These are phyloP conservation scores for Coregonus suidteri DNA, from an alignment of 2,797 vertebrate genomes.

Conservation along the genomic window DNA sequence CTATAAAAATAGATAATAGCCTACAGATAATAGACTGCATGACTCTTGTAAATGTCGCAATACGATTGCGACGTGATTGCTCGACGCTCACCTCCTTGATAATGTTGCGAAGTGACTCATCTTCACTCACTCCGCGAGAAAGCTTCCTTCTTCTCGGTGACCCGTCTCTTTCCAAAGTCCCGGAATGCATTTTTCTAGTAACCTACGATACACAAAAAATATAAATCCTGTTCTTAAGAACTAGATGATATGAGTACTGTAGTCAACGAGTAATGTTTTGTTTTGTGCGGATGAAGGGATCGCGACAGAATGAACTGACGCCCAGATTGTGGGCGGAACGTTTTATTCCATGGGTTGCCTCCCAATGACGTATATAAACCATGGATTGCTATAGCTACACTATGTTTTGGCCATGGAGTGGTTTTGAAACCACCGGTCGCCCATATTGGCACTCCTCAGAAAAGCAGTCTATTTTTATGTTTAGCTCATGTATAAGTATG, in stretches of 20 bases:
- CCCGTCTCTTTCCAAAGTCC: constrained; percentile 59
- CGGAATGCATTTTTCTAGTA: constrained; percentile 68
- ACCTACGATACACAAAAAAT: neutral
- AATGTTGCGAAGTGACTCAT: constrained; percentile 77
- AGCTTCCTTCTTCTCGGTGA: constrained; percentile 72
- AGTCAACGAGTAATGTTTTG: neutral
- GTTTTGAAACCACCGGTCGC: no score
- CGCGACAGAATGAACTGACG: constrained; percentile 23
- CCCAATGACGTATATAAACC: no score
- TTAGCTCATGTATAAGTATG: no score
- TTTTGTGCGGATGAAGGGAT: neutral
- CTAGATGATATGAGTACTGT: constrained; percentile 18
- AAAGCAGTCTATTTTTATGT: no score
- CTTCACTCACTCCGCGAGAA: constrained; percentile 77
- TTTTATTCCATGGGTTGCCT: no score
- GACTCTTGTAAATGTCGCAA: neutral
- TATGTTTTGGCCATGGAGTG: no score
- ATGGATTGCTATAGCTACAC: no score
- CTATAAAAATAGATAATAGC: neutral
- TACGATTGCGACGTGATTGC: constrained; percentile 18
- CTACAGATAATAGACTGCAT: neutral
- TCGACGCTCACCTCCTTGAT: constrained; percentile 72
- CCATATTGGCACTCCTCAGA: no score
- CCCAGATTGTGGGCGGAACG: constrained; percentile 21
- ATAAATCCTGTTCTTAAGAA: constrained; percentile 18